Evolutionary conservation across 2,113 vertebrate genomes (phyloP).

Genomic region (Piaya cayana): DNA sequence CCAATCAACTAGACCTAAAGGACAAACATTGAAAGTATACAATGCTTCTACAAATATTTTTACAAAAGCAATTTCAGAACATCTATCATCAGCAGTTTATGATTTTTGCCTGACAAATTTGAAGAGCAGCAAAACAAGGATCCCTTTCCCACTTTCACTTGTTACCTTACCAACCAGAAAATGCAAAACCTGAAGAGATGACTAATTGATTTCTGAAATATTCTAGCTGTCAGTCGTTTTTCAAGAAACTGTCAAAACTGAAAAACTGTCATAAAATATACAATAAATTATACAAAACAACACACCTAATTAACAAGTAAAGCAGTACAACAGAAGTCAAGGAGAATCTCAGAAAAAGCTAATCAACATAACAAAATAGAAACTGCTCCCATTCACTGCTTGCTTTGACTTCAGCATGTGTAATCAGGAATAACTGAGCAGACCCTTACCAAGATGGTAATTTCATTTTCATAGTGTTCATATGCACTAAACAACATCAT

Average conservation of each 20-base stretch:
- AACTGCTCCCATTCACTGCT: background rate
- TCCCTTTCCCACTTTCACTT: background rate
- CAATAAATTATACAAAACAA: background rate
- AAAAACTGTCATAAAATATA: background rate
- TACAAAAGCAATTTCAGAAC: background rate
- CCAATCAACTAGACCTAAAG: background rate
- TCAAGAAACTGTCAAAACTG: background rate
- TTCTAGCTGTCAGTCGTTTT: background rate
- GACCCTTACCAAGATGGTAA: background rate
- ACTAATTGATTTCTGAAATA: slow-evolving; percentile 1
- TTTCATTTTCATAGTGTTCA: background rate
- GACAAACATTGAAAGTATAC: background rate
- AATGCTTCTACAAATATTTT: background rate
- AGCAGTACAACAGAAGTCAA: background rate
- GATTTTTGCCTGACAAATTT: background rate
- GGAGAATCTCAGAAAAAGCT: background rate
- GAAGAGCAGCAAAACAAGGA: background rate
- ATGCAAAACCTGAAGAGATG: background rate
- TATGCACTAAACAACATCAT: background rate
- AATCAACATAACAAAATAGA: background rate
- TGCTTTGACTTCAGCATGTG: background rate
- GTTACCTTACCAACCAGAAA: background rate
- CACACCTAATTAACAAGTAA: background rate
- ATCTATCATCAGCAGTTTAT: background rate
- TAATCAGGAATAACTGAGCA: background rate